Evolutionary conservation across 1,140 invertebrate genomes (phyloP), one percentile per base, ranked within the genome.

Genomic region (Acromyrmex charruanus): DNA sequence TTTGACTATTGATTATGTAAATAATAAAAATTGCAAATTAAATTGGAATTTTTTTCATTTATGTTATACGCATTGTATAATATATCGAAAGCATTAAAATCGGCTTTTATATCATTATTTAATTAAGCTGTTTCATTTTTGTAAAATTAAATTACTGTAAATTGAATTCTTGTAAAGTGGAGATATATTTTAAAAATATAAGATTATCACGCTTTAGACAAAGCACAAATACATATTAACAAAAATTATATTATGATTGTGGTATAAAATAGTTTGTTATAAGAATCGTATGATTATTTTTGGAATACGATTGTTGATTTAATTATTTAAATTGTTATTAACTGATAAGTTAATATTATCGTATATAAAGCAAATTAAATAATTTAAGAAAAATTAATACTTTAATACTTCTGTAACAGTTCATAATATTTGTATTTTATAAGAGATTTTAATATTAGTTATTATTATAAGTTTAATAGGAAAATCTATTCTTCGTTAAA

Each of bases 21-120:
- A 72, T 72, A 72, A 72, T 72, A 53, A 72, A 72, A 72, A 72
- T 72, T 72, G 16, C 9, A 72, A 72, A 51, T 72, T 49, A 72
- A 25, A 72, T 51, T 69, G 12, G n/a, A 69, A 44, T 51, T 72
- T 72, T 25, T 72, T 72, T 72, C n/a, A 21, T 51, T 72, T 18
- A 18, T 72, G n/a, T 28, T 72, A 71, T 25, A 53, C 14, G 14
- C 51, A 28, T 28, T 72, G 12, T 69, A 69, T 69, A 69, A 69
- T 51, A 49, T 69, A 49, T 14, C 0, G 3, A 69, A 49, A 51
- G 21, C 0, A 69, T 69, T 25, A 69, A 69, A 69, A 69, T 69
- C 39, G 35, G 9, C 35, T 44, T 21, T 68, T 44, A 3, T 49
- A 3, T 49, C 2, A 21, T 44, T 44, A 69, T 49, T 69, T 44